Percentiles rank a stretch among this genome's conserved stretches.
These are phyloP conservation scores for Epirrita christyi DNA, from an alignment of 2,888 invertebrate genomes.

Conservation along the genomic window DNA sequence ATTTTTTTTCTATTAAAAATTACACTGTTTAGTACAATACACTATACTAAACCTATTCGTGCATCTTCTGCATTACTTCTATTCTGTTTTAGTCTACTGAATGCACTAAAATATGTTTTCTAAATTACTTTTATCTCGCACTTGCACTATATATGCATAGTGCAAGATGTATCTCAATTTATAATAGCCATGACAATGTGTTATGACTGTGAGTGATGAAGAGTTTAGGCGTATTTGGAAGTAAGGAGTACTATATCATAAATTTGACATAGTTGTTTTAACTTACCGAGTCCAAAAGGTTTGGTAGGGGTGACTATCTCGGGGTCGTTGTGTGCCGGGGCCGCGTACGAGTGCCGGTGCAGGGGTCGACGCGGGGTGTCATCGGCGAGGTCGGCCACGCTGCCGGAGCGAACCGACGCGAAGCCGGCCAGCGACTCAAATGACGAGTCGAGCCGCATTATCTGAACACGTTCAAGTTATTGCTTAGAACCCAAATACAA, in stretches of 20 bases:
- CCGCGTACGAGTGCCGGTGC: constrained; percentile 84
- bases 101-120: constrained; percentile 59
- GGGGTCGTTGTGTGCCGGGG: constrained; percentile 77
- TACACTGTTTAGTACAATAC: constrained; percentile 45
- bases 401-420: constrained; percentile 89
- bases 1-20: constrained; percentile 30
- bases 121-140: constrained; percentile 31
- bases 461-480: constrained; percentile 70
- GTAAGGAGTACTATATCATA: constrained; percentile 22
- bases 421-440: constrained; percentile 91
- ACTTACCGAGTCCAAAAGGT: constrained; percentile 93
- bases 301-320: constrained; percentile 87
- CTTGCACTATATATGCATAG: constrained; percentile 51
- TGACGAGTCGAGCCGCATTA: constrained; percentile 92
- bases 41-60: constrained; percentile 55
- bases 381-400: constrained; percentile 92
- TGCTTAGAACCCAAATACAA: background rate
- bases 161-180: constrained; percentile 43
- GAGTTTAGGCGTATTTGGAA: constrained; percentile 36
- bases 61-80: constrained; percentile 57
- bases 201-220: constrained; percentile 44
- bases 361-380: constrained; percentile 76
- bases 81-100: constrained; percentile 52
- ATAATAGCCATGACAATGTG: constrained; percentile 57
- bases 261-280: background rate